A percentile compares a stretch with the other conserved stretches of the same genome.
Evolutionary conservation across 1,140 invertebrate species (phyloP).

Genomic region (Pararge aegeria): DNA sequence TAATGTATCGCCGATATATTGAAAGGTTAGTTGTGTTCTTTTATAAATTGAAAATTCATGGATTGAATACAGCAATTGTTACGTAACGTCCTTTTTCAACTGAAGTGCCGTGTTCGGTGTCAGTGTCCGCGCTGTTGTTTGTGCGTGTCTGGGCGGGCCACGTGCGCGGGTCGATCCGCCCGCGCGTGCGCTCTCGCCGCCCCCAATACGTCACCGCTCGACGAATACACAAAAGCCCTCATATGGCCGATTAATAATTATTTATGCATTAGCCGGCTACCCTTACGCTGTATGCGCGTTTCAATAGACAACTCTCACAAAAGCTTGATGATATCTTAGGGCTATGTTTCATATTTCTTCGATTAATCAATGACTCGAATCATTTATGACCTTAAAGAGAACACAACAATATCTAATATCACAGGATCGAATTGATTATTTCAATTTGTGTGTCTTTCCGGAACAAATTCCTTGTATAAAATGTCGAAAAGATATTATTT

Average conservation of each 20-base stretch:
- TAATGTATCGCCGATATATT: conserved; percentile 2
- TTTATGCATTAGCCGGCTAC: conserved; percentile 10
- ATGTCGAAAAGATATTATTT: no score
- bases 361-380: not conserved
- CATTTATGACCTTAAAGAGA: not conserved
- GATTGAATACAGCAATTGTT: not conserved
- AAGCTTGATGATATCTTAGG: not conserved
- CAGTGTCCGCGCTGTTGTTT: conserved; percentile 41
- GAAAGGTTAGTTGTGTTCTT: conserved; percentile 13
- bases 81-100: conserved; percentile 7
- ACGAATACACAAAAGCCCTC: conserved; percentile 14
- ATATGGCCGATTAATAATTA: conserved; percentile 9
- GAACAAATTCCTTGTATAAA: no score
- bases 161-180: conserved; percentile 68
- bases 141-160: conserved; percentile 51
- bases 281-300: not conserved
- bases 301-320: not conserved
- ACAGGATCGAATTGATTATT: no score
- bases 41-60: not conserved
- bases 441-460: no score
- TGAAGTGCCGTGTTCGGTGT: conserved; percentile 18
- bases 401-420: no score
- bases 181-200: conserved; percentile 51
- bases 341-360: not conserved
- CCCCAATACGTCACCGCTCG: conserved; percentile 44